Percentiles rank a stretch among this genome's conserved stretches.
Evolutionary conservation across 2,888 invertebrate species (phyloP).

Genomic region (Apamea monoglypha): DNA sequence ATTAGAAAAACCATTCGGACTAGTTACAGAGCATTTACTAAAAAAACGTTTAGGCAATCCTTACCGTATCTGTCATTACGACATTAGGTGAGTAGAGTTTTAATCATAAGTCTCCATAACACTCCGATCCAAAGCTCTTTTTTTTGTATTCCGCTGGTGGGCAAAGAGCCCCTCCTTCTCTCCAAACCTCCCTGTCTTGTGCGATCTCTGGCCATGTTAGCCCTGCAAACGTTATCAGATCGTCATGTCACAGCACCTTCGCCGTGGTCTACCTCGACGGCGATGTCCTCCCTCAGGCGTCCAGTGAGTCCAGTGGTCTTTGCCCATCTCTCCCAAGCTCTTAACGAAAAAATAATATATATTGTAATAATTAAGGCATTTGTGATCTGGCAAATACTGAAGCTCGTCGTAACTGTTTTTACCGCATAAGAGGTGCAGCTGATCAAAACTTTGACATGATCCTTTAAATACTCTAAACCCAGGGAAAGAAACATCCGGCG

Average conservation of each 20-base stretch:
- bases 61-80: neutral
- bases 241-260: too few relatives aligned
- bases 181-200: too few relatives aligned
- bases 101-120: neutral
- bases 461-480: neutral
- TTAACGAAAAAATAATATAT: neutral
- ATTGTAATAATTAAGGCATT: neutral
- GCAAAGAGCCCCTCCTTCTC: too few relatives aligned
- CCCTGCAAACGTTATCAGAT: too few relatives aligned
- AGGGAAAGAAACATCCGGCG: neutral
- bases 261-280: too few relatives aligned
- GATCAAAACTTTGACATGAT: neutral
- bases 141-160: too few relatives aligned
- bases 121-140: neutral
- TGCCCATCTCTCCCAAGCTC: neutral
- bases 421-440: neutral
- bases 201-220: too few relatives aligned
- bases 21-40: neutral
- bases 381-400: neutral
- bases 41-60: slow-evolving; percentile 4
- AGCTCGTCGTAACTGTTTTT: neutral
- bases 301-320: too few relatives aligned
- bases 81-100: neutral
- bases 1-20: slow-evolving; percentile 6
- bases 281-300: too few relatives aligned